Percentiles rank a stretch among this genome's conserved stretches.
phyloP scores from a whole-genome alignment of 2,888 invertebrate species.

The Drosophila dives region DNA sequence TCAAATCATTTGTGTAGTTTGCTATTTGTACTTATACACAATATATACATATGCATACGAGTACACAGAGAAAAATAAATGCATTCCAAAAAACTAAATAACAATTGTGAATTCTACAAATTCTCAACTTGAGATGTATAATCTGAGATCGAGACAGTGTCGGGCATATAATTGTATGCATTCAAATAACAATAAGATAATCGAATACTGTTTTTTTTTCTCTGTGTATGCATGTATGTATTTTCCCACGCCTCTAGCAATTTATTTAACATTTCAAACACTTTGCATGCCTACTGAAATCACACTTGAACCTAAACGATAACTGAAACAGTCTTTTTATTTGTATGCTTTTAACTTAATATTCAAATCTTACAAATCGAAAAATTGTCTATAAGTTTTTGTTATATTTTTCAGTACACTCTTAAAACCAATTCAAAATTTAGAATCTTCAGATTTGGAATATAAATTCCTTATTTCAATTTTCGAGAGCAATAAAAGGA shows the following conservation, averaged over 20 bases:
- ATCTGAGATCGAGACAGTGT: background rate
- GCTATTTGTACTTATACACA: background rate
- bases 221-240: slow-evolving; percentile 4
- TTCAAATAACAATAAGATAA: background rate
- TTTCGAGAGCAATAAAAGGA: too few species aligned
- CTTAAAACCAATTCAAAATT: too few species aligned
- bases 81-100: background rate
- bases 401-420: too few species aligned
- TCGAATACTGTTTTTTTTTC: background rate
- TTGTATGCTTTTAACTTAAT: too few species aligned
- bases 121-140: background rate
- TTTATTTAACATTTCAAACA: slow-evolving; percentile 26
- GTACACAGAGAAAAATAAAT: slow-evolving; percentile 1
- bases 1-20: background rate
- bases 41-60: background rate
- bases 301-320: background rate
- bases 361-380: too few species aligned
- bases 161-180: background rate
- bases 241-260: slow-evolving; percentile 1
- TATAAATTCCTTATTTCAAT: background rate
- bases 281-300: background rate
- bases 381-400: too few species aligned
- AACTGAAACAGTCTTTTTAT: background rate
- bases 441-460: background rate
- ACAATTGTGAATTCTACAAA: background rate